These are phyloP conservation scores for Acanthis flammea DNA, from an alignment of 2,797 vertebrate species.

Conservation along the genomic window DNA sequence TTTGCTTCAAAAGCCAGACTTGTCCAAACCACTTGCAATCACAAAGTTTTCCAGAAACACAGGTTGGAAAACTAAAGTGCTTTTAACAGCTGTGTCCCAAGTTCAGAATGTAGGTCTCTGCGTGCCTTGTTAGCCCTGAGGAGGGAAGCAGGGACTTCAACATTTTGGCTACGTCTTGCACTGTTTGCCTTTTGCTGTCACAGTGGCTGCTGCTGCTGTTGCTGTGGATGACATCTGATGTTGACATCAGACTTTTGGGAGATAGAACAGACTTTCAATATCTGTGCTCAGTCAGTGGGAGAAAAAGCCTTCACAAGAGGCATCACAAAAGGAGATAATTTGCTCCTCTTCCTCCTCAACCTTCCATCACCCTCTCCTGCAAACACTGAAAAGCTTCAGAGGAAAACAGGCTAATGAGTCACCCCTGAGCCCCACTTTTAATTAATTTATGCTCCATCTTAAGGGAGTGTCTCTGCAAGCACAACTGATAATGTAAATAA, in stretches of 20 bases:
- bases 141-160: slow-evolving; percentile 70
- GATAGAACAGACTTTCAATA: slow-evolving; percentile 53
- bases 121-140: slow-evolving; percentile 53
- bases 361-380: not conserved
- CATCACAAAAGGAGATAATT: not conserved
- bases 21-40: slow-evolving; percentile 69
- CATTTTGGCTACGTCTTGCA: slow-evolving; percentile 62
- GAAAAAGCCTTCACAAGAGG: slow-evolving; percentile 38
- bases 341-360: not conserved
- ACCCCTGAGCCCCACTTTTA: not conserved
- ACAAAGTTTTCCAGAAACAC: slow-evolving; percentile 53
- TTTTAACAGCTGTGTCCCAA: slow-evolving; percentile 75
- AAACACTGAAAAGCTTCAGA: not conserved
- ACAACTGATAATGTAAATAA: slow-evolving; percentile 5
- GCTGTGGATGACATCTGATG: slow-evolving; percentile 60
- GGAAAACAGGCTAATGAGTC: not conserved
- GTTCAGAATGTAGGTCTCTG: slow-evolving; percentile 58
- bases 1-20: slow-evolving; percentile 46
- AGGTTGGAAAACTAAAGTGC: slow-evolving; percentile 67
- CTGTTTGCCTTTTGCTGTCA: slow-evolving; percentile 70
- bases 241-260: slow-evolving; percentile 59
- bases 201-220: slow-evolving; percentile 25
- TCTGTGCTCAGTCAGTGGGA: slow-evolving; percentile 29
- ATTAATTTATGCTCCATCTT: not conserved
- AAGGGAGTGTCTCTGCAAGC: not conserved